These are phyloP conservation scores for Ylistrum balloti DNA, from an alignment of 1,140 invertebrate genomes.

Conservation along the genomic window DNA sequence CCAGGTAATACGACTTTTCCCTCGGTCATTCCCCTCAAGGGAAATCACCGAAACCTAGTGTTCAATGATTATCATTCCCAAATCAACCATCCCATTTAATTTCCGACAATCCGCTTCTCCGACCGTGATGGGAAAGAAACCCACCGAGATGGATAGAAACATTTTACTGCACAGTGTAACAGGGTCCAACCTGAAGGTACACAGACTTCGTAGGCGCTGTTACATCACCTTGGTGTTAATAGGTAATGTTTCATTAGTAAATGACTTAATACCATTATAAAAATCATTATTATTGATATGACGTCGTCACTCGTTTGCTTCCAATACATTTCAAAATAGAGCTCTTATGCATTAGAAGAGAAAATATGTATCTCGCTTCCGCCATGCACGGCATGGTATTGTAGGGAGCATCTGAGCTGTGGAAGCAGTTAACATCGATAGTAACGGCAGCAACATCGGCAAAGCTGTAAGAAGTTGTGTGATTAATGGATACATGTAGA, in stretches of 20 bases:
- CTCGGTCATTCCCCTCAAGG: not conserved
- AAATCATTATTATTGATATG: not conserved
- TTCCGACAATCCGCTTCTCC: not conserved
- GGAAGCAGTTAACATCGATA: not conserved
- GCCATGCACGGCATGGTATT: not conserved
- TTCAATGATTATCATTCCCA: not conserved
- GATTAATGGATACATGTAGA: not conserved
- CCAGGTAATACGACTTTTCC: not conserved
- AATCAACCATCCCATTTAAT: not conserved
- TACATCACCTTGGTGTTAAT: not conserved
- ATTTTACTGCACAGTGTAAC: not conserved
- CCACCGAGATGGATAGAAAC: not conserved
- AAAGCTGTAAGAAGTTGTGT: not conserved
- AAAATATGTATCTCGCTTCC: too few relatives aligned
- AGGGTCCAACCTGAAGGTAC: not conserved
- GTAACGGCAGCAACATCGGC: not conserved
- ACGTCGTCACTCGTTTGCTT: too few relatives aligned
- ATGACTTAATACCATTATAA: not conserved
- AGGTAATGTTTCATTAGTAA: too few relatives aligned
- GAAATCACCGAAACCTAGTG: not conserved
- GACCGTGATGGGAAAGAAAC: not conserved
- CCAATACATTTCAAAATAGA: too few relatives aligned
- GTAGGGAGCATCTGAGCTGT: not conserved
- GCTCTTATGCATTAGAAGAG: too few relatives aligned
- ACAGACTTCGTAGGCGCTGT: not conserved